Percentiles rank a stretch among this genome's conserved stretches.
These are phyloP conservation scores for Drosophila grimshawi DNA, from an alignment of 1,140 invertebrate species.

Conservation along the genomic window DNA sequence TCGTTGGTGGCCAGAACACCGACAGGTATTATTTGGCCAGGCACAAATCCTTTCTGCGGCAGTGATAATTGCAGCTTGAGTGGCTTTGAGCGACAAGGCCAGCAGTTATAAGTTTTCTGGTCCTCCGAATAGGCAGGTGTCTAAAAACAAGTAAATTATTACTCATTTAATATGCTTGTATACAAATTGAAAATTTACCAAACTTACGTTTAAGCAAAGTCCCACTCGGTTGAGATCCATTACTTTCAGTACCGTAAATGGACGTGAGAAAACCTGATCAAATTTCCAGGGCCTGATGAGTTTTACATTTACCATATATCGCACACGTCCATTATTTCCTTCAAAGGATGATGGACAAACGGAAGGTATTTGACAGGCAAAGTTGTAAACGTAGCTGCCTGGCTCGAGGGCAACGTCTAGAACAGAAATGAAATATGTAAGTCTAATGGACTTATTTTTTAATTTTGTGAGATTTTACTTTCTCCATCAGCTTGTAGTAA, in stretches of 20 bases:
- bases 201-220: conserved; percentile 60
- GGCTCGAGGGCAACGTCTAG: conserved; percentile 59
- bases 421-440: conserved; percentile 8
- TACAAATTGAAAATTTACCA: not conserved
- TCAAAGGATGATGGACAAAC: conserved; percentile 89
- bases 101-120: conserved; percentile 67
- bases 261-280: conserved; percentile 89
- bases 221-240: conserved; percentile 89
- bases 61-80: conserved; percentile 59
- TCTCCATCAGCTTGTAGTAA: conserved; percentile 54
- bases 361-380: conserved; percentile 86
- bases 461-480: conserved; percentile 31
- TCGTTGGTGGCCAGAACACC: conserved; percentile 66
- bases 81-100: conserved; percentile 68
- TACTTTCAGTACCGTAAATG: conserved; percentile 89
- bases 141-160: conserved; percentile 25
- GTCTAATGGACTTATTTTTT: conserved; percentile 13
- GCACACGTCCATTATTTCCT: conserved; percentile 88
- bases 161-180: not conserved
- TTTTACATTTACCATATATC: conserved; percentile 88
- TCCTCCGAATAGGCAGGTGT: conserved; percentile 63
- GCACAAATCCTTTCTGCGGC: conserved; percentile 75
- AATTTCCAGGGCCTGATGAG: conserved; percentile 91
- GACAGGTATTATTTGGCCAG: conserved; percentile 71
- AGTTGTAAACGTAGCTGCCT: conserved; percentile 86